Base-by-base conservation (phyloP, 2,113 vertebrate species). In the Elanus axillaris region DNA sequence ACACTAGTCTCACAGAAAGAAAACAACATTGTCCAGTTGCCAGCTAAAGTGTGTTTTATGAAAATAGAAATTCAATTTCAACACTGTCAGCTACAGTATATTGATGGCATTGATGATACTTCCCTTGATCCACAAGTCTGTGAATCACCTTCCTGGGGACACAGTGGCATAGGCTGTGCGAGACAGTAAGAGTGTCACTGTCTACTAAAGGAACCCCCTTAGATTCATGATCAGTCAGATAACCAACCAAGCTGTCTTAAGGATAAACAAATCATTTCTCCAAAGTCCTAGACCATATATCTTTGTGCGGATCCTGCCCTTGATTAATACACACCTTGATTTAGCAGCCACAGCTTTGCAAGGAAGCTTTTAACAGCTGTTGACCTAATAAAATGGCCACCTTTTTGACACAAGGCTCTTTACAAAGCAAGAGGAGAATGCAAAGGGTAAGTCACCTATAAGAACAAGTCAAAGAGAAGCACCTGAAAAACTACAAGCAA, bases 21-120 rank as follows among this genome's bases (percentile, higher is more conserved):
- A 83, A 88, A 94, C 67, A 83, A 40, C 26, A 15, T 40, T 43
- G 78, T 83, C 71, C 7, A 0, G 25, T 26, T 94, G 34, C 56
- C 62, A 64, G 25, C 45, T 89, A 73, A 95, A 88, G 63, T 15
- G 11, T 78, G 22, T 59, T 93, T 94, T 77, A 95, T 59, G 62
- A 86, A 96, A 97, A 97, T 0, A 95, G 26, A 95, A 94, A 92
- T 80, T 74, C 53, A 82, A 88, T 96, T 80, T 83, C 87, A 74
- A 3, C 56, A 78, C 59, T 94, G 71, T 68, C 91, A 94, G 55
- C 59, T 64, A 32, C 38, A 59, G 47, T 47, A 55, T 52, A 90
- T 48, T 52, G 50, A 95, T 79, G 23, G 38, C 67, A 59, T 62
- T 55, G 77, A 77, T 69, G 59, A 86, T 48, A 69, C 11, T 36